phyloP scores from a whole-genome alignment of 2,888 invertebrate genomes.

The Ceriagrion tenellum region DNA sequence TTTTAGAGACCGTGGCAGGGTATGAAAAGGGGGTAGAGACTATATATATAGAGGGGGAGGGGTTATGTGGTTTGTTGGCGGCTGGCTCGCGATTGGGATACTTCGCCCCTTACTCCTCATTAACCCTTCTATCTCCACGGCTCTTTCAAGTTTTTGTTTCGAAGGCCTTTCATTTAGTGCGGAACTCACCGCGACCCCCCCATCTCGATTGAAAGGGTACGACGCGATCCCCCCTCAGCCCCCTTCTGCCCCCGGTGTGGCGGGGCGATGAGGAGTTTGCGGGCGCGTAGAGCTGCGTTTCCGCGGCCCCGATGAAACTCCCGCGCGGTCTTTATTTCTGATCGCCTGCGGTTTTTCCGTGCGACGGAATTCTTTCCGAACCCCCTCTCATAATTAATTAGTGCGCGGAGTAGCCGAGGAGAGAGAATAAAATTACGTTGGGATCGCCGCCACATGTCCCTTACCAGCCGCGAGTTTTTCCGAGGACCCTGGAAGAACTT shows the following conservation, averaged over 20 bases:
- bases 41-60: background rate
- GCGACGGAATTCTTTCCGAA: slow-evolving; percentile 14
- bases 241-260: too few species aligned
- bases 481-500: too few species aligned
- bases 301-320: background rate
- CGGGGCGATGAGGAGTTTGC: background rate
- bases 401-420: background rate
- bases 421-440: background rate
- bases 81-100: slow-evolving; percentile 50
- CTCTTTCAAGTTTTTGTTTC: background rate
- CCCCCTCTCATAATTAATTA: background rate
- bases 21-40: background rate
- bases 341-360: slow-evolving; percentile 19
- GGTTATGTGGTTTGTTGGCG: background rate
- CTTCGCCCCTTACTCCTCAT: slow-evolving; percentile 47
- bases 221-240: background rate
- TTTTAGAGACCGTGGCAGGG: background rate
- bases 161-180: background rate
- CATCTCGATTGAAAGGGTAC: background rate
- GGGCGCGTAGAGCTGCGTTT: slow-evolving; percentile 17
- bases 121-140: slow-evolving; percentile 50
- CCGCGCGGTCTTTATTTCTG: slow-evolving; percentile 17
- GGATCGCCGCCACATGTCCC: background rate
- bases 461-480: too few species aligned
- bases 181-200: background rate